Evolutionary conservation across 1,140 invertebrate genomes (phyloP).

Genomic region (Armadillidium nasatum): DNA sequence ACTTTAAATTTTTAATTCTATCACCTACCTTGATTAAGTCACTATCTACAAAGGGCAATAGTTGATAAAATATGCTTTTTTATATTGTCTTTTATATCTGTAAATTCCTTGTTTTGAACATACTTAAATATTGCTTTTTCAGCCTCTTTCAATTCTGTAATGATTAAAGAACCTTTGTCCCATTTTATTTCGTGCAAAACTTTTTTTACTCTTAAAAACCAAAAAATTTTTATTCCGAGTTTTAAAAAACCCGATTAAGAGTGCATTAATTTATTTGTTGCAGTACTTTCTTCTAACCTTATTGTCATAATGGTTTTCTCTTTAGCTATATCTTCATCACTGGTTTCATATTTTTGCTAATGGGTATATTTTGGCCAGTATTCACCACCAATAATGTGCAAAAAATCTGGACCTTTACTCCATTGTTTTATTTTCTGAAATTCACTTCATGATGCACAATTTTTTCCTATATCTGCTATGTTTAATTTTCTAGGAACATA

Average conservation of each 20-base stretch:
- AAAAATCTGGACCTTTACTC: neutral
- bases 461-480: conserved; percentile 16
- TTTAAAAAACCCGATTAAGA: neutral
- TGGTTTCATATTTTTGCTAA: neutral
- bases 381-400: too few species aligned
- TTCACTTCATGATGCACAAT: neutral
- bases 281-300: neutral
- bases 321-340: neutral
- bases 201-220: conserved; percentile 10
- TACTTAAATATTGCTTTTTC: conserved; percentile 7
- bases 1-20: conserved; percentile 32
- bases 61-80: neutral
- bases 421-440: neutral
- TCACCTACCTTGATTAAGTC: conserved; percentile 42
- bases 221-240: neutral
- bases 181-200: neutral
- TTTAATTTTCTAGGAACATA: conserved; percentile 24
- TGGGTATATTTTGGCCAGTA: too few species aligned
- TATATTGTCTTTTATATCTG: neutral
- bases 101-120: neutral
- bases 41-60: conserved; percentile 31
- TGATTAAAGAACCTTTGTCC: neutral
- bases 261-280: neutral
- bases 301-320: neutral
- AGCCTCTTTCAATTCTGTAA: neutral